Evolutionary conservation across 1,140 invertebrate genomes (phyloP).

Genomic region (Drosophila sulfurigaster): DNA sequence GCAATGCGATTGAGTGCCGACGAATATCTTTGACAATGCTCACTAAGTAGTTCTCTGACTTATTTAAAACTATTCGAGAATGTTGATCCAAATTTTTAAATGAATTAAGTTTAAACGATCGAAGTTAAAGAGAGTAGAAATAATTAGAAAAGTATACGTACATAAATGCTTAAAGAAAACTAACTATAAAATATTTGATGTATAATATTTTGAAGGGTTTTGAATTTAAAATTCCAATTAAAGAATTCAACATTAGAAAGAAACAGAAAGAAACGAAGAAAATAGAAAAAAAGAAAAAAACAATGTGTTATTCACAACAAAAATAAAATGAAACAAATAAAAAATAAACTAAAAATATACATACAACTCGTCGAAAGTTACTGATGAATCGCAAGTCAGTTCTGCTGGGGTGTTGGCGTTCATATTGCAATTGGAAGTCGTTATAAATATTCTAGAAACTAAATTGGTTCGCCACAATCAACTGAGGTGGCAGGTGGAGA

Average conservation of each 20-base stretch:
- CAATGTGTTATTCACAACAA: not conserved
- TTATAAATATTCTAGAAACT: constrained; percentile 7
- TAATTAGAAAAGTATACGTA: too few species aligned
- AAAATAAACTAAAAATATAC: constrained; percentile 32
- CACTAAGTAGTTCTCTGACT: too few species aligned
- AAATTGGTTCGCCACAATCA: not conserved
- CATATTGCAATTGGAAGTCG: constrained; percentile 1
- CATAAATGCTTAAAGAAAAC: too few species aligned
- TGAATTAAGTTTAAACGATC: too few species aligned
- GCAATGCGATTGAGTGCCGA: too few species aligned
- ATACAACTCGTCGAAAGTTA: constrained; percentile 47
- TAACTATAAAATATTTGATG: too few species aligned
- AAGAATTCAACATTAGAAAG: not conserved
- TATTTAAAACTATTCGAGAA: too few species aligned
- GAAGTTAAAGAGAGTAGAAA: too few species aligned
- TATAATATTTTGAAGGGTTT: not conserved
- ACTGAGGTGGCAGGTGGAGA: not conserved
- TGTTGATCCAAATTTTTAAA: too few species aligned
- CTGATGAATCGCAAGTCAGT: constrained; percentile 22
- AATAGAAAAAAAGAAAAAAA: not conserved
- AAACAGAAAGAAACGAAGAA: not conserved
- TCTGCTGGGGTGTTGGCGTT: not conserved
- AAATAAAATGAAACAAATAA: constrained; percentile 4
- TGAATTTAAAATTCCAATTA: not conserved
- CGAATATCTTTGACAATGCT: too few species aligned